A percentile compares a stretch with the other conserved stretches of the same genome.
phyloP scores from a whole-genome alignment of 2,113 vertebrate genomes.

The Loxodonta africana region DNA sequence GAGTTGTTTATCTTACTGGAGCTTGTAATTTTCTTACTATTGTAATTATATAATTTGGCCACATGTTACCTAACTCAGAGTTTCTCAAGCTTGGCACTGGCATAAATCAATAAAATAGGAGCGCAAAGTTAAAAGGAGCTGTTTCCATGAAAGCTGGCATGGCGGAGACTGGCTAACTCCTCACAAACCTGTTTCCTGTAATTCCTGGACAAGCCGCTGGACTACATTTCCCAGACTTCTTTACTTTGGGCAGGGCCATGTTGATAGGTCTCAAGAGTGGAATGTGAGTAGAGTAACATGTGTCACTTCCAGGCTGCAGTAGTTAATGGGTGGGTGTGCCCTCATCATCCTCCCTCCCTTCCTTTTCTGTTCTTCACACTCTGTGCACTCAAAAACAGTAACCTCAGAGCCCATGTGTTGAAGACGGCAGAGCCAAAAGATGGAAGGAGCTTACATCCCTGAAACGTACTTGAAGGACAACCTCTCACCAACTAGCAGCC shows the following conservation, averaged over 20 bases:
- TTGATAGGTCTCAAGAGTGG: not conserved
- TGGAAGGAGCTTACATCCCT: not conserved
- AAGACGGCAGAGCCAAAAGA: not conserved
- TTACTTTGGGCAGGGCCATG: not conserved
- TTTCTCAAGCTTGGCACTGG: slow-evolving; percentile 32
- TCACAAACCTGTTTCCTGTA: not conserved
- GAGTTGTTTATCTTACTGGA: not conserved
- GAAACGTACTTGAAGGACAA: not conserved
- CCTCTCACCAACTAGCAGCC: not conserved
- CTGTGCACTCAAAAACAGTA: not conserved
- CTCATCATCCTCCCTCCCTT: not conserved
- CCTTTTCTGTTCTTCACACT: not conserved
- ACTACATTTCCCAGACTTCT: not conserved
- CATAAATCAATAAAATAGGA: slow-evolving; percentile 23
- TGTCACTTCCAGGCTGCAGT: not conserved
- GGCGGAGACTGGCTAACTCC: not conserved
- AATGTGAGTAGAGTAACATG: not conserved
- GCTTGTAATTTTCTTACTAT: slow-evolving; percentile 2
- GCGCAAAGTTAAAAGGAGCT: not conserved
- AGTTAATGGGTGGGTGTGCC: not conserved
- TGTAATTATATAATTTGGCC: slow-evolving; percentile 34
- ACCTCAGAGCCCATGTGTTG: not conserved
- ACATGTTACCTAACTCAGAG: not conserved
- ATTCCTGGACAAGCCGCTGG: not conserved
- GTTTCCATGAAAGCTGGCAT: not conserved